Percentiles rank a stretch among this genome's conserved stretches.
These are phyloP conservation scores for Callorhinus ursinus DNA, from an alignment of 2,113 vertebrate species.

Conservation along the genomic window DNA sequence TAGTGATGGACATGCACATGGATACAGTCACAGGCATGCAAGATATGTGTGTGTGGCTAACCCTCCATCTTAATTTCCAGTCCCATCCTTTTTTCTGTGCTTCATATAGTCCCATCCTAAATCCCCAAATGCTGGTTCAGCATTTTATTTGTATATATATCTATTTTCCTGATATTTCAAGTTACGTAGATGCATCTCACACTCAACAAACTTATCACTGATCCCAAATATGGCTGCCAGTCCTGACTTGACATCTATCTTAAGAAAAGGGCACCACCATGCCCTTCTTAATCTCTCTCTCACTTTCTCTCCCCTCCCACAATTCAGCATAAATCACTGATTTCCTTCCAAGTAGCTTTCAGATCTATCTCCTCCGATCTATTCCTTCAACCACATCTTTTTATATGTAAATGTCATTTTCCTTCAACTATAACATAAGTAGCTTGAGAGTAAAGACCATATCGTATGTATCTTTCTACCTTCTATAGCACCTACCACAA, in stretches of 20 bases:
- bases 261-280: background rate
- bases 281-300: background rate
- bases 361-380: background rate
- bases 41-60: background rate
- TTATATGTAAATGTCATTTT: conserved; percentile 21
- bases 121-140: background rate
- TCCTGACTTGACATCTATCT: background rate
- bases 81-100: background rate
- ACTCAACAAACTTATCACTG: background rate
- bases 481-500: background rate
- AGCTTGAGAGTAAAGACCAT: conserved; percentile 17
- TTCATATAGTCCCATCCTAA: background rate
- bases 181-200: conserved; percentile 42
- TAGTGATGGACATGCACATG: background rate
- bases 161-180: conserved; percentile 2
- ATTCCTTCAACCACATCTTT: background rate
- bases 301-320: background rate
- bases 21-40: background rate
- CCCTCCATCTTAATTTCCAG: background rate
- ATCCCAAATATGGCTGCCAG: background rate
- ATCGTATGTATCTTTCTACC: background rate
- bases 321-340: background rate
- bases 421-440: background rate
- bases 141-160: background rate
- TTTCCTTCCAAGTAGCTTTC: conserved; percentile 48